Base-by-base conservation (phyloP, 2,888 invertebrate species). In the Acanthosoma haemorrhoidale region DNA sequence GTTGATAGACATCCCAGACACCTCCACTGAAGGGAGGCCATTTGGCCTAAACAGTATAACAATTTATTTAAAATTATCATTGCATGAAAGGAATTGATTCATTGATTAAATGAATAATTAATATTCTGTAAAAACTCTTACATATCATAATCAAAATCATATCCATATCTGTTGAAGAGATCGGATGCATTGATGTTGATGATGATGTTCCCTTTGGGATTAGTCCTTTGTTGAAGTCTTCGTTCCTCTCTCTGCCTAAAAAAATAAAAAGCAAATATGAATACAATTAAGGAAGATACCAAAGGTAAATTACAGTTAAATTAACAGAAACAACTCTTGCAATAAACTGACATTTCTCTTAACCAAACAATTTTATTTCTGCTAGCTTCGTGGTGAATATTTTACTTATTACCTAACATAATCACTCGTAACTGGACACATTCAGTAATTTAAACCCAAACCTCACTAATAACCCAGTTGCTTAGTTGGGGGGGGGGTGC, bases 121-220 rank as follows among this genome's bases (percentile, higher is more conserved):
- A 16, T 16, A 32, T 31, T 63, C 15, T 25, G 1, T 39, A 77
- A 74, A 76, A 60, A 78, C 70, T 80, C 81, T 75, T 78, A 79
- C 73, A 80, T 81, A 76, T 88, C 88, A 78, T 74, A 72, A 38
- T 80, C 80, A 68, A 78, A 76, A 16, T 89, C 87, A 75, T 84
- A 82, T 71, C 90, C 90, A 76, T 95, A 94, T 76, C 87, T 85
- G 76, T 87, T 90, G 81, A 97, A 97, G 77, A 96, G 82, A 78
- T 96, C 96, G 0, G 96, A 93, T 1, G 96, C 96, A 83, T 97
- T 94, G 21, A 97, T 85, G 74, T 90, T 90, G 39, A 97, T 85
- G 13, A 90, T 90, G 68, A 96, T 86, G 72, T 88, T 89, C 32
- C 96, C 95, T 73, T 89, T 89, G 0, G 97, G 97, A 81, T 97